Conservation (phyloP, 2,797 vertebrate genomes). For the Malacoctenus gilli region DNA sequence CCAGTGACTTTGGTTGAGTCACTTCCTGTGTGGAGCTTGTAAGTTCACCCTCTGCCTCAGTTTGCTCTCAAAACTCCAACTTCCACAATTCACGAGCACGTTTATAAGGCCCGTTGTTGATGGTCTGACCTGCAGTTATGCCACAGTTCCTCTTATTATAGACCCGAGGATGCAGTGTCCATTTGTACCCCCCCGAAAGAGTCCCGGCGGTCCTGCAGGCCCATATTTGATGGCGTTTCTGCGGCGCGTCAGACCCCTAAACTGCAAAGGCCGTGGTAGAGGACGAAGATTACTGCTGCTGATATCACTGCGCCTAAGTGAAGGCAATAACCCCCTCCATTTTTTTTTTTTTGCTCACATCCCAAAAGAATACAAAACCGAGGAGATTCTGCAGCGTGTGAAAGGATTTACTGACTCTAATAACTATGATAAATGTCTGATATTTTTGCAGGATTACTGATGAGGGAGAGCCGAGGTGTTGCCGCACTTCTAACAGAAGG, state of each 20-base stretch:
- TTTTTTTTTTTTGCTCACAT: constrained; percentile 59
- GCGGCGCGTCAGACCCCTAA: constrained; percentile 27
- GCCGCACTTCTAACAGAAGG: constrained; percentile 46
- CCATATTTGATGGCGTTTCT: constrained; percentile 7
- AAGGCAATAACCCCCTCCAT: constrained; percentile 72
- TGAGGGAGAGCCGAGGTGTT: constrained; percentile 35
- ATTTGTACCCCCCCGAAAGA: background rate
- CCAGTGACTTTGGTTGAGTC: too few relatives aligned
- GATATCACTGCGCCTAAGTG: constrained; percentile 56
- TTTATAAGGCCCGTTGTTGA: too few relatives aligned
- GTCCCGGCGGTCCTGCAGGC: background rate
- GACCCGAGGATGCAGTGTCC: too few relatives aligned
- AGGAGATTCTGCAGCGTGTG: constrained; percentile 39
- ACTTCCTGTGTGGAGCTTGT: too few relatives aligned
- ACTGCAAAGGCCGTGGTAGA: constrained; percentile 46
- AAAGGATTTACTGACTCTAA: constrained; percentile 72
- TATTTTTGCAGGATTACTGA: constrained; percentile 63
- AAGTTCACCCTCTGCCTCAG: too few relatives aligned
- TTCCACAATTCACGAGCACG: too few relatives aligned
- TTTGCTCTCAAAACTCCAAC: too few relatives aligned
- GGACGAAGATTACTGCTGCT: constrained; percentile 68
- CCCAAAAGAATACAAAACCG: constrained; percentile 70
- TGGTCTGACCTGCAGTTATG: too few relatives aligned
- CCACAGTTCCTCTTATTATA: too few relatives aligned
- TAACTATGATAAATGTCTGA: constrained; percentile 75